Percentiles rank a stretch among this genome's conserved stretches.
These are phyloP conservation scores for Blastobasis adustella DNA, from an alignment of 2,888 invertebrate genomes.

Conservation along the genomic window DNA sequence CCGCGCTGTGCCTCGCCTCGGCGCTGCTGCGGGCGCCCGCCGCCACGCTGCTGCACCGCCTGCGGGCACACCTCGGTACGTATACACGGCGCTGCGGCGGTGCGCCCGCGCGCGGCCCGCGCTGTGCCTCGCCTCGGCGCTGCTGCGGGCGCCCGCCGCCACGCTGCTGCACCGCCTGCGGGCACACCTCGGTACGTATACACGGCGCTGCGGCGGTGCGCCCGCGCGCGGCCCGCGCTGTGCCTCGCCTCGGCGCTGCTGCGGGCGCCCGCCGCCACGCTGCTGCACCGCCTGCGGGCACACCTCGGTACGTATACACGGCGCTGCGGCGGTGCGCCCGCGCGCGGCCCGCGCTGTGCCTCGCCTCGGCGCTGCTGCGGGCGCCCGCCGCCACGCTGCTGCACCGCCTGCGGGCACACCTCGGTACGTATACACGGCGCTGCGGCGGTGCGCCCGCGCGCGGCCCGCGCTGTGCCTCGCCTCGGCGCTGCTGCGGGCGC, in stretches of 20 bases:
- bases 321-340: conserved; percentile 25
- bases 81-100: too few species aligned
- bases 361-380: conserved; percentile 58
- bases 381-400: conserved; percentile 18
- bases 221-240: conserved; percentile 24
- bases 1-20: conserved; percentile 59
- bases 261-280: conserved; percentile 25
- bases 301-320: conserved; percentile 38
- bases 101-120: too few species aligned
- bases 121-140: conserved; percentile 27
- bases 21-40: conserved; percentile 50
- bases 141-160: too few species aligned
- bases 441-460: conserved; percentile 81
- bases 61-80: conserved; percentile 69
- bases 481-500: conserved; percentile 57
- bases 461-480: conserved; percentile 60
- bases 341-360: conserved; percentile 61
- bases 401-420: conserved; percentile 73
- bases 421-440: conserved; percentile 69
- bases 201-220: too few species aligned
- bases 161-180: too few species aligned
- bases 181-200: too few species aligned
- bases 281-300: conserved; percentile 69
- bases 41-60: conserved; percentile 28
- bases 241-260: conserved; percentile 49